Percentiles rank a stretch among this genome's conserved stretches.
Conservation (phyloP, 2,888 invertebrate genomes). For the Kryphioiulus occultus region DNA sequence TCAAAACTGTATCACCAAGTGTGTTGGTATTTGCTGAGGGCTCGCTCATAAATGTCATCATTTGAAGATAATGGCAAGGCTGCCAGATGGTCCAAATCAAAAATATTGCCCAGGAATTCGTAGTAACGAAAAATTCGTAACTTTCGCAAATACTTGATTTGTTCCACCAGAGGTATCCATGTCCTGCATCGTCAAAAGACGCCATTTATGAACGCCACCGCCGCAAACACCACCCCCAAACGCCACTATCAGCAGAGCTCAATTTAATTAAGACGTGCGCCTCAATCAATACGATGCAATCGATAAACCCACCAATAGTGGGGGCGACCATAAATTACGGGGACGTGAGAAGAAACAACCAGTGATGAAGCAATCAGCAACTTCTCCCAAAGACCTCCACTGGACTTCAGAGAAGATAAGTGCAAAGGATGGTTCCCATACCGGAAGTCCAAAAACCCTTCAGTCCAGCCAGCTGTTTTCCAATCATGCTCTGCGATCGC, state of each 20-base stretch:
- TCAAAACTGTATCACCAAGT: too few species aligned
- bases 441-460: too few species aligned
- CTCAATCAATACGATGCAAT: constrained; percentile 20
- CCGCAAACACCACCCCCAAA: neutral
- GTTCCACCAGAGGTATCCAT: neutral
- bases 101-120: too few species aligned
- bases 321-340: neutral
- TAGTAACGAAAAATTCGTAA: too few species aligned
- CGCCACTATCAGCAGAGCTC: neutral
- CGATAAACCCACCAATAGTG: neutral
- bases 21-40: too few species aligned
- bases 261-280: constrained; percentile 30
- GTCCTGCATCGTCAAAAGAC: neutral
- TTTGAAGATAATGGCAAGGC: too few species aligned
- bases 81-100: too few species aligned
- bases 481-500: neutral
- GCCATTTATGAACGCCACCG: neutral
- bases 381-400: too few species aligned
- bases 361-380: too few species aligned
- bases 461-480: neutral
- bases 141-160: neutral
- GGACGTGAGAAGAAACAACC: constrained; percentile 3
- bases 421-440: too few species aligned
- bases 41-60: too few species aligned
- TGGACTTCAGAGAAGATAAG: too few species aligned